phyloP scores from a whole-genome alignment of 2,113 vertebrate genomes.

The Oceanodroma tethys region DNA sequence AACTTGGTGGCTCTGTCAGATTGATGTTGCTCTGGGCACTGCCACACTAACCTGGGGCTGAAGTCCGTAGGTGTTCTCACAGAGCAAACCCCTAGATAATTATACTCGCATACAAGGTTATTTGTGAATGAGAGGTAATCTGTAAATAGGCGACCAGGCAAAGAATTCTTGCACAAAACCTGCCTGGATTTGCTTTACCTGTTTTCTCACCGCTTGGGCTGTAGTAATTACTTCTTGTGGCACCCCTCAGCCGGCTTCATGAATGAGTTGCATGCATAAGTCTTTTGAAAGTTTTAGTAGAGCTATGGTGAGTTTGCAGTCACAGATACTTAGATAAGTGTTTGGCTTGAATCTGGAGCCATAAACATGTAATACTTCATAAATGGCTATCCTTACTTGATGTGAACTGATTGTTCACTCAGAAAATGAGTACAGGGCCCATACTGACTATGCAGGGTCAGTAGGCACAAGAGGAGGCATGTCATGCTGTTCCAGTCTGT shows the following conservation, averaged over 20 bases:
- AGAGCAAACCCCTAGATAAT: not conserved
- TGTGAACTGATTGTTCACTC: not conserved
- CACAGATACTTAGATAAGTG: not conserved
- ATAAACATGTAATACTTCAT: not conserved
- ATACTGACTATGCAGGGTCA: no score
- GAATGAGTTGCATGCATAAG: not conserved
- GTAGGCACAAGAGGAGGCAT: not conserved
- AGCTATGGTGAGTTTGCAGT: not conserved
- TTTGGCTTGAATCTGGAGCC: not conserved
- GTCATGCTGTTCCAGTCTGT: not conserved
- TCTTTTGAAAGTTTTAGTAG: not conserved
- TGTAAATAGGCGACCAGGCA: not conserved
- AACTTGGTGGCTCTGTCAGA: not conserved
- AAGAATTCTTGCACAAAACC: conserved; percentile 12
- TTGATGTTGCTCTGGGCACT: not conserved
- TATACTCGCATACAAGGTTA: not conserved
- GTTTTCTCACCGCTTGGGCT: conserved; percentile 2
- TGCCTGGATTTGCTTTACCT: conserved; percentile 49
- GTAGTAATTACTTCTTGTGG: conserved; percentile 5
- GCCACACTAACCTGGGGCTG: not conserved
- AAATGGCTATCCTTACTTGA: not conserved
- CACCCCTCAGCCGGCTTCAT: not conserved
- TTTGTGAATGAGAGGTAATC: not conserved
- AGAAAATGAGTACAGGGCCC: not conserved
- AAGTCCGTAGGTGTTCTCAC: not conserved